Conservation (phyloP, 2,113 vertebrate genomes). For the Pleuronectes platessa region DNA sequence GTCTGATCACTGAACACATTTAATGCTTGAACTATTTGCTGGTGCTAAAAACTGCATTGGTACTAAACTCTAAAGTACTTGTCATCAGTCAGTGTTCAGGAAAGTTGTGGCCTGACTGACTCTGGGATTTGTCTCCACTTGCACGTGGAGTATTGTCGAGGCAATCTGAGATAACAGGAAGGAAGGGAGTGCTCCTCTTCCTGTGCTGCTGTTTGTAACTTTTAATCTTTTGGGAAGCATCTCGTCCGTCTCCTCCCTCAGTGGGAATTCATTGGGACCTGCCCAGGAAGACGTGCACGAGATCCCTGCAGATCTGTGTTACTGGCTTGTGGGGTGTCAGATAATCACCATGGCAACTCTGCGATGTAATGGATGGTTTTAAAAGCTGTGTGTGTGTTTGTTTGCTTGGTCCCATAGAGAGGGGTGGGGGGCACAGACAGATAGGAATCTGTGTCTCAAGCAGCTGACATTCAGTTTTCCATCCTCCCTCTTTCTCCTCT, state of each 20-base stretch:
- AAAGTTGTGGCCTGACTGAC: conserved; percentile 27
- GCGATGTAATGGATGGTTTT: background rate
- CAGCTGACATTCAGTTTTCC: conserved; percentile 11
- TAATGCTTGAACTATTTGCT: too few species aligned
- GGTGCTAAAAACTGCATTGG: too few species aligned
- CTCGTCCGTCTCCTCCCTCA: conserved; percentile 67
- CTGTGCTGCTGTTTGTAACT: conserved; percentile 68
- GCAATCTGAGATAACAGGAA: conserved; percentile 75
- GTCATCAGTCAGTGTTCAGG: conserved; percentile 42
- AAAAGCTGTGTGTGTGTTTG: conserved; percentile 12
- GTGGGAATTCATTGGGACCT: conserved; percentile 63
- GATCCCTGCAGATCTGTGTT: conserved; percentile 42
- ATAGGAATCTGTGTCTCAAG: conserved; percentile 48
- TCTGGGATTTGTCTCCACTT: conserved; percentile 15
- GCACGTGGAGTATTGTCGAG: conserved; percentile 10
- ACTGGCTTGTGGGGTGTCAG: conserved; percentile 45
- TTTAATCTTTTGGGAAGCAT: conserved; percentile 80
- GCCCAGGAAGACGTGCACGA: conserved; percentile 62
- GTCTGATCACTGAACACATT: too few species aligned
- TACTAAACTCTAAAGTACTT: background rate
- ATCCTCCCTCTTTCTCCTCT: background rate
- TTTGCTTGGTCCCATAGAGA: conserved; percentile 1
- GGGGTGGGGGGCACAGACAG: background rate
- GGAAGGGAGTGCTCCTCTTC: conserved; percentile 74
- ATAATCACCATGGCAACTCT: conserved; percentile 65